Evolutionary conservation across 2,797 vertebrate species (phyloP).

Genomic region (Sebastes miniatus): DNA sequence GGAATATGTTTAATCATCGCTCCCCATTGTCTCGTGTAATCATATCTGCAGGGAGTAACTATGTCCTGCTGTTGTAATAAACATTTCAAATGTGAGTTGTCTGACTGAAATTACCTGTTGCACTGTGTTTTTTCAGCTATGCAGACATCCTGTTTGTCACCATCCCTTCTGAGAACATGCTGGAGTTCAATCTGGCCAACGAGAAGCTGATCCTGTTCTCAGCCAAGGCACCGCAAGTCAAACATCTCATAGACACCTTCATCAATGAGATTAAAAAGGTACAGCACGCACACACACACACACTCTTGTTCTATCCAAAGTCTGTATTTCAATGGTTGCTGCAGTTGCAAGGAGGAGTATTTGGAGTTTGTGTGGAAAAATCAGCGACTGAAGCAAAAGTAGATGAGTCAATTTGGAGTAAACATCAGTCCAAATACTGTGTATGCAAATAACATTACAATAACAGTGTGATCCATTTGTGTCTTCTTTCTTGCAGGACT

Average conservation of each 20-base stretch:
- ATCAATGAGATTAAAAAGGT: conserved; percentile 96
- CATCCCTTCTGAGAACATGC: conserved; percentile 93
- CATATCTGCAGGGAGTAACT: too few species aligned
- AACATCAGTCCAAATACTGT: neutral
- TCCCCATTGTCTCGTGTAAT: too few species aligned
- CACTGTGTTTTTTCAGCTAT: conserved; percentile 80
- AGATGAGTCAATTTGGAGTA: neutral
- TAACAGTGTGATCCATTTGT: neutral
- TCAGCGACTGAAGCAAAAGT: neutral
- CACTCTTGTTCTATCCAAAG: neutral
- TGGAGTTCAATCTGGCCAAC: conserved; percentile 93
- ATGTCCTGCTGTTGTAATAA: too few species aligned
- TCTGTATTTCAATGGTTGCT: neutral
- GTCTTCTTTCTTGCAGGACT: conserved; percentile 83
- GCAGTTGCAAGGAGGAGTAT: neutral
- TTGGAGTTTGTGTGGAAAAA: neutral
- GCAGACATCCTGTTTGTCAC: conserved; percentile 95
- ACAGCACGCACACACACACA: conserved; percentile 37
- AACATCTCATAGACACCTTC: conserved; percentile 91
- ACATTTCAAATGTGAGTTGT: too few species aligned
- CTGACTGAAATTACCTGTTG: neutral
- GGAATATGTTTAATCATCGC: too few species aligned
- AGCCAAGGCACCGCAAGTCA: conserved; percentile 92
- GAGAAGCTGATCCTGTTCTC: conserved; percentile 98
- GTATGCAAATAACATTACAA: neutral